A percentile compares a stretch with the other conserved stretches of the same genome.
These are phyloP conservation scores for Drosophila rellima DNA, from an alignment of 2,888 invertebrate species.

Conservation along the genomic window DNA sequence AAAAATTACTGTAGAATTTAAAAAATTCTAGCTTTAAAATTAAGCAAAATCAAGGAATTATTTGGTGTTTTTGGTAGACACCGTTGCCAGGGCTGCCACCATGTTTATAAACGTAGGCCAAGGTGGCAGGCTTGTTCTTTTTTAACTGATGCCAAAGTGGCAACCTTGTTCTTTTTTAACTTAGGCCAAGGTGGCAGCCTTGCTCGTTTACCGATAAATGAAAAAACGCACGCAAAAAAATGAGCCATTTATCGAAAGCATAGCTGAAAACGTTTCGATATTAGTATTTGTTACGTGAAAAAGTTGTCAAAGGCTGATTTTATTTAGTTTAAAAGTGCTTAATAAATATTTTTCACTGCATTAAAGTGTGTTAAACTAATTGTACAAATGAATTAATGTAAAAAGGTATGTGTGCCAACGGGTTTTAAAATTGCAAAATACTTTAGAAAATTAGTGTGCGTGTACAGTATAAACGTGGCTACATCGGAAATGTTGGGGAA, in stretches of 20 bases:
- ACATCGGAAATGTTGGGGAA: conserved; percentile 11
- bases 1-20: too few relatives aligned
- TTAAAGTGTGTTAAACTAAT: conserved; percentile 58
- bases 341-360: conserved; percentile 41
- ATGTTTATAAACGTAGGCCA: too few relatives aligned
- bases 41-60: too few relatives aligned
- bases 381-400: conserved; percentile 70
- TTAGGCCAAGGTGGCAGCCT: too few relatives aligned
- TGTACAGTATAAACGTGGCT: conserved; percentile 70
- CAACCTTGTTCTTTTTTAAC: too few relatives aligned
- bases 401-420: conserved; percentile 65
- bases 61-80: too few relatives aligned
- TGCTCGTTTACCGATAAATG: too few relatives aligned
- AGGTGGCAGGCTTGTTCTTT: too few relatives aligned
- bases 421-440: neutral
- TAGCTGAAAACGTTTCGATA: neutral
- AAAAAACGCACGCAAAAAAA: too few relatives aligned
- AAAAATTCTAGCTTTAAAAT: too few relatives aligned
- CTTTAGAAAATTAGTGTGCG: conserved; percentile 19
- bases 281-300: conserved; percentile 71
- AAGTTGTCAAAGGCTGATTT: conserved; percentile 63
- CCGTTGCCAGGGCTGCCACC: too few relatives aligned
- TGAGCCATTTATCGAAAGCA: neutral
- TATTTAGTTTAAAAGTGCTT: conserved; percentile 64
- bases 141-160: too few relatives aligned